Evolutionary conservation across 2,888 invertebrate species (phyloP), one percentile per base, ranked within the genome.

Genomic region (Apomyelois bistriatella): DNA sequence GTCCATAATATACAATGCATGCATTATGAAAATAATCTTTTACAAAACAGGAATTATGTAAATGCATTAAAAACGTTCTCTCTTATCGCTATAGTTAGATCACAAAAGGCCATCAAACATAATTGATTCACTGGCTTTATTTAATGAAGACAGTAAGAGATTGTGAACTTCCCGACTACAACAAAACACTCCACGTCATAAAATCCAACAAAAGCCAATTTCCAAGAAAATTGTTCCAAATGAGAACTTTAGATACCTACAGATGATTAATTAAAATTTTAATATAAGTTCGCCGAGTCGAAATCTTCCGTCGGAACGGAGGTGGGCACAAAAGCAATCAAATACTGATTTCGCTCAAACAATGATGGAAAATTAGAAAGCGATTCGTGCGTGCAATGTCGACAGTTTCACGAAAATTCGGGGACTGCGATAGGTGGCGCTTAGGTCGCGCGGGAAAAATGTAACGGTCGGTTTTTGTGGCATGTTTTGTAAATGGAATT

Each of bases 301-400:
- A 52, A 43, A 43, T 37, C 43, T 43, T 37, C 35, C 40, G 30
- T 15, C 13, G 42, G 43, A 51, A 30, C 12, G 42, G 35, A 52
- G 30, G 37, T 41, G 17, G 38, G 43, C 48, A 53, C 54, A 48
- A 68, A 69, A 71, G 73, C 76, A 78, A 84, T 83, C 80, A 85
- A 82, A 80, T 76, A 77, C 76, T 76, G 79, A 82, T 82, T 82
- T 78, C 72, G 64, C 66, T 70, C 69, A 76, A 80, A 83, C 79
- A 84, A 79, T 79, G 77, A 75, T 67, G 70, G 79, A 76, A 79
- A 83, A 85, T 86, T 83, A 79, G 82, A 83, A 82, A 80, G 72
- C 76, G 72, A 75, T 65, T 77, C 76, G 74, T 78, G 82, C 85
- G 82, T 78, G 67, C 76, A 85, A 76, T 74, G 72, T 69, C 72